Evolutionary conservation across 1,140 invertebrate species (phyloP), one percentile per base, ranked within the genome.

Genomic region (Drosophila sulfurigaster): DNA sequence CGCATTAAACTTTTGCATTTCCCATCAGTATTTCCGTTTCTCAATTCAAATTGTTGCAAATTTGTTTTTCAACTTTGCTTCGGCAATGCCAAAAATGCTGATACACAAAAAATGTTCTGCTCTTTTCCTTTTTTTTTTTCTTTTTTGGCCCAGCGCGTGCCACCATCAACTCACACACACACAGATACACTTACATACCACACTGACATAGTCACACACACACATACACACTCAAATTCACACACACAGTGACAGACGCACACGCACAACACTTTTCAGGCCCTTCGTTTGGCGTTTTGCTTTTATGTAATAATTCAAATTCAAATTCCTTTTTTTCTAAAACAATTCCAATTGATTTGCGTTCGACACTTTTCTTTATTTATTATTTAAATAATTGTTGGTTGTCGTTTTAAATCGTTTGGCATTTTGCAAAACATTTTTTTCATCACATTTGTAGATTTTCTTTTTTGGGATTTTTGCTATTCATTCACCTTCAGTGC

Each of bases 61-160:
- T 8, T 38, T 25, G 20, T 25, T 70, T 79, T 59, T 70, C 41
- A 10, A 52, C 20, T 74, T 78, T 69, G 43, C 41, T 59, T 43
- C 11, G 46, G 38, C 16, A 64, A 48, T 15, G 38, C 56, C 20
- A 75, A 78, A 81, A 81, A 77, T 79, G 71, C 75, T 83, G 81
- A 89, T 85, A 89, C 80, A 88, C 70, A 81, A 89, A 89, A 88
- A 89, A 64, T 77, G 75, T 86, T 86, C 67, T 75, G 54, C 67
- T 20, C 3, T 20, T 20, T 20, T 20, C 20, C 3, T 3, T 20
- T 20, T 20, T 20, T 20, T 20, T 20, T 20, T 20, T 20, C 0
- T 20, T 86, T 87, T 76, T 80, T 85, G 38, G 65, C 58, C 45
- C 77, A 88, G 57, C 79, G 81, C 75, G 81, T 88, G 80, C 70